Evolutionary conservation across 2,888 invertebrate genomes (phyloP).

Genomic region (Microchrysa polita): DNA sequence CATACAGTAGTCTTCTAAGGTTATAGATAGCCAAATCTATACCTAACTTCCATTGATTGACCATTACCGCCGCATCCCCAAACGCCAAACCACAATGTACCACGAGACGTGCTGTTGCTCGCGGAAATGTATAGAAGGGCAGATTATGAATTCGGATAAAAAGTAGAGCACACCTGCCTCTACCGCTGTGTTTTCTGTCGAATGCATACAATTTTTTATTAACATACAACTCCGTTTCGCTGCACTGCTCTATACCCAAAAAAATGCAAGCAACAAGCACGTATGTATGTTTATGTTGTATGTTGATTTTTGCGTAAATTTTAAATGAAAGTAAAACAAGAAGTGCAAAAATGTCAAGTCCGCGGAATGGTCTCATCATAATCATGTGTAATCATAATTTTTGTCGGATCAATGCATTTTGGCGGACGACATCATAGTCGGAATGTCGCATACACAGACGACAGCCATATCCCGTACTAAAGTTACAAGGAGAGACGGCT

Average conservation of each 20-base stretch:
- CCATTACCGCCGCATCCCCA: neutral
- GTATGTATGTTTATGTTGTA: conserved; percentile 17
- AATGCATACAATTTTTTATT: conserved; percentile 18
- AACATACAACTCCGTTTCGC: neutral
- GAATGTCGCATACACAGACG: conserved; percentile 1
- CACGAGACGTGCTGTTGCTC: neutral
- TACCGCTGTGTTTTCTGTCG: conserved; percentile 44
- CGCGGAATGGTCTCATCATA: conserved; percentile 25
- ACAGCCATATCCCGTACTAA: no score
- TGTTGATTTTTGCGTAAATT: conserved; percentile 23
- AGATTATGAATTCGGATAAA: conserved; percentile 47
- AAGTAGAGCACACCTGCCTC: conserved; percentile 50
- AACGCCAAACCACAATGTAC: no score
- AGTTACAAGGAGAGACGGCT: neutral
- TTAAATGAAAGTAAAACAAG: conserved; percentile 38
- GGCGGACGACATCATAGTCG: neutral
- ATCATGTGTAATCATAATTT: conserved; percentile 40
- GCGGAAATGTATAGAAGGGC: conserved; percentile 4
- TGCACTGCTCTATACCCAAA: neutral
- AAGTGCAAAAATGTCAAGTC: conserved; percentile 36
- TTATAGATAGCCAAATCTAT: conserved; percentile 2
- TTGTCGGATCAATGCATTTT: conserved; percentile 11
- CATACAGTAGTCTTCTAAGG: neutral
- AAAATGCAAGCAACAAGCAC: no score
- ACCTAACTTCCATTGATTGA: neutral